A percentile compares a stretch with the other conserved stretches of the same genome.
Conservation (phyloP, 2,797 vertebrate genomes). For the Chelonia mydas region DNA sequence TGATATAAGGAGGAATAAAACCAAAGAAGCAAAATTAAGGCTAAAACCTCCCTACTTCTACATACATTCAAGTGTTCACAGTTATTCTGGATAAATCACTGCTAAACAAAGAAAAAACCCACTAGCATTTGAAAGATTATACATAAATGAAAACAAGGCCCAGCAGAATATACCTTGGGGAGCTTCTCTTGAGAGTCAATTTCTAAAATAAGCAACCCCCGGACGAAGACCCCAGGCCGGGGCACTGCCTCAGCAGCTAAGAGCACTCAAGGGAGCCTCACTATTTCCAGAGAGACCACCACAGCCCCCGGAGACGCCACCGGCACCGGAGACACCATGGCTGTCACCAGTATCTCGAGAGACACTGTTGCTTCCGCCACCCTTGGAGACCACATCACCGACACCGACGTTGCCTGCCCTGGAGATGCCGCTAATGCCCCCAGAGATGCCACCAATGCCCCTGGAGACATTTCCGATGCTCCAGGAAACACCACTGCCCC, state of each 20-base stretch:
- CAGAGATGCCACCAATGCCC: neutral
- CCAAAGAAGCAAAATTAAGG: neutral
- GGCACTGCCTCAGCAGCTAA: neutral
- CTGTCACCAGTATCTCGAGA: neutral
- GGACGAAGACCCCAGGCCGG: neutral
- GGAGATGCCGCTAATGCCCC: neutral
- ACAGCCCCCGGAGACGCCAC: neutral
- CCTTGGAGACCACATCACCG: neutral
- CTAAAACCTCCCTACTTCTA: neutral
- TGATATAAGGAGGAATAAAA: neutral
- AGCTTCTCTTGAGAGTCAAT: neutral
- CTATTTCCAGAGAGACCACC: neutral
- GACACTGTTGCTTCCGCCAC: neutral
- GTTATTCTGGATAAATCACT: neutral
- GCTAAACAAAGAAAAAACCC: neutral
- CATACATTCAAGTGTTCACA: neutral
- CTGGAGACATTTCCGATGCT: no score
- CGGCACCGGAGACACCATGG: neutral
- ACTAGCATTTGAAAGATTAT: neutral
- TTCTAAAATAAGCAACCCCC: neutral
- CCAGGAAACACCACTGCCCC: no score
- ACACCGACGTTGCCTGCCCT: neutral
- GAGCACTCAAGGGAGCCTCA: neutral
- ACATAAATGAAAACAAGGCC: neutral
- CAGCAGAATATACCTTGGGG: neutral